Conservation (phyloP, 2,113 vertebrate genomes). For the Clarias gariepinus region DNA sequence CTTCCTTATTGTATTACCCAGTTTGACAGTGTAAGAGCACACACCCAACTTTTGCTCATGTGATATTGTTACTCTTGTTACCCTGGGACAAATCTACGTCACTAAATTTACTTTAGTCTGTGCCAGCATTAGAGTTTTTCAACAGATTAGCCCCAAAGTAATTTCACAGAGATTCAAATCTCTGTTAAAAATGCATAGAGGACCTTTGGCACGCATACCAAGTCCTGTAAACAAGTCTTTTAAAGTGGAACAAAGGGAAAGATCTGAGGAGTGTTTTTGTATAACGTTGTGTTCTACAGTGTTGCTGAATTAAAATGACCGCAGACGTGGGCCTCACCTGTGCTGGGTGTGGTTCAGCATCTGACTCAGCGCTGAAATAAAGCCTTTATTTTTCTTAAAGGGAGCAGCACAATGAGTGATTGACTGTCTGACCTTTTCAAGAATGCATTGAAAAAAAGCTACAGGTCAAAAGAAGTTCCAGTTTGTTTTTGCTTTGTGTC, state of each 20-base stretch:
- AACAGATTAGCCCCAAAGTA: neutral
- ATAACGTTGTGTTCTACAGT: neutral
- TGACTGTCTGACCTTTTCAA: slow-evolving; percentile 12
- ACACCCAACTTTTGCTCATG: slow-evolving; percentile 26
- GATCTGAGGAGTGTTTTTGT: neutral
- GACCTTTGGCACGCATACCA: neutral
- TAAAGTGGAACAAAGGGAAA: neutral
- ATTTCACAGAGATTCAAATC: neutral
- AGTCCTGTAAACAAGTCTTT: neutral
- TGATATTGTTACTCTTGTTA: neutral
- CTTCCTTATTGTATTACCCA: neutral
- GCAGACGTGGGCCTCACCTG: slow-evolving; percentile 35
- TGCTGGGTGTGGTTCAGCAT: slow-evolving; percentile 52
- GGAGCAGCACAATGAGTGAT: slow-evolving; percentile 40
- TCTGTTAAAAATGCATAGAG: neutral
- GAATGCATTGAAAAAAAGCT: neutral
- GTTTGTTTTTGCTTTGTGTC: neutral
- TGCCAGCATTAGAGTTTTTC: neutral
- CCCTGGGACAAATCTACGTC: neutral
- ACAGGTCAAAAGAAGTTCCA: neutral
- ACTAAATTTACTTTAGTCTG: neutral
- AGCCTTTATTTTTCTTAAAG: slow-evolving; percentile 58
- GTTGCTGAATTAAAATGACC: neutral
- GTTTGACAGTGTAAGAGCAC: neutral
- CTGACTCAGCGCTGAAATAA: slow-evolving; percentile 67